Base-by-base conservation (phyloP, 2,888 invertebrate species). In the Odontocolon sp. region DNA sequence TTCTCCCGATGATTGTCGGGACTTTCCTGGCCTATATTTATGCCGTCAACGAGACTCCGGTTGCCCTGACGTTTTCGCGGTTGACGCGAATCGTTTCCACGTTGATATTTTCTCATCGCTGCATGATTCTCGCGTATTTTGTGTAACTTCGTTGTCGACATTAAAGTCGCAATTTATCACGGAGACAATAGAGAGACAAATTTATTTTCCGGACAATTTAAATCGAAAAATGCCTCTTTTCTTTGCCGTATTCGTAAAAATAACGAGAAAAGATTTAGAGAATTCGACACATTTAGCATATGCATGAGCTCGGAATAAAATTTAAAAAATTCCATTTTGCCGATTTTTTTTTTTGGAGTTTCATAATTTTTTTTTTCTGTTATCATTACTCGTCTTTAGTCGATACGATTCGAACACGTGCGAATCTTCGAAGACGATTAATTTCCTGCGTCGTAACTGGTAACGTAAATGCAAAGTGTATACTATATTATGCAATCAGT, bases 1-100 rank as follows among this genome's bases (percentile, higher is more conserved):
- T 78, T 79, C 76, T 77, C 56, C 80, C 78, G 76, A 82, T 82
- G 82, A 83, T 81, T 79, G 68, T 79, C 70, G 81, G 83, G 83
- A 80, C 77, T 83, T 84, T 78, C 83, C 82, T 80, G 77, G 77
- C 79, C 81, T n/a, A n/a, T 83, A 83, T 82, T 84, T 80, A 63
- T 59, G 56, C 67, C 64, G 33, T 21, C 11, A 28, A 31, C 9
- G 50, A 28, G n/a, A 42, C 31, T 54, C 33, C 9, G 3, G 18
- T 1, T 18, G 8, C 33, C 54, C 9, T 14, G 54, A 18, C 33
- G 54, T 28, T 4, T 33, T 16, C 18, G 33, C 8, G 11, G 16
- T 26, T 31, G 31, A 28, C 14, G n/a, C 31, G 52, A 52, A 36
- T 36, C 2, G 36, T n/a, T n/a, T n/a, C n/a, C n/a, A n/a, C n/a